Percentiles rank a stretch among this genome's conserved stretches.
phyloP scores from a whole-genome alignment of 37 sponge, comb jelly and placozoan genomes.

The Beroe ovata region DNA sequence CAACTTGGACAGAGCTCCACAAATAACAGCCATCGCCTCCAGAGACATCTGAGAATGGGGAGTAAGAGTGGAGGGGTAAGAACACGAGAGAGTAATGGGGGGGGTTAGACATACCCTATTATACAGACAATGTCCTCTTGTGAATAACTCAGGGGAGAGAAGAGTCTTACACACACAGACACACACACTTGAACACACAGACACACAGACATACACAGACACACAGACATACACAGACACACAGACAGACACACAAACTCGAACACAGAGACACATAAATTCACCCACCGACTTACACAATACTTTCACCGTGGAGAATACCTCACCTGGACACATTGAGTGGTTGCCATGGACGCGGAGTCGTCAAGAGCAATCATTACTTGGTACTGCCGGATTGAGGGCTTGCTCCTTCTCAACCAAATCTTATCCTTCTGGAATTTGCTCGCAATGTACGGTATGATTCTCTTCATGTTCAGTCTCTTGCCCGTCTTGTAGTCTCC shows the following conservation, averaged over 20 bases:
- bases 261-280: no score
- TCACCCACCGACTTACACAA: neutral
- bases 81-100: no score
- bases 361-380: conserved; percentile 91
- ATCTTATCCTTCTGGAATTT: conserved; percentile 92
- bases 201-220: no score
- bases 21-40: conserved; percentile 86
- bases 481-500: conserved; percentile 95
- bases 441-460: conserved; percentile 97
- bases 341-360: conserved; percentile 84
- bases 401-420: conserved; percentile 90
- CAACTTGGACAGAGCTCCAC: conserved; percentile 80
- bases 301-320: neutral
- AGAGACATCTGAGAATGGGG: conserved; percentile 98
- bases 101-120: no score
- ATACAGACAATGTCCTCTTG: no score
- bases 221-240: no score
- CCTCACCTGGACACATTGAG: conserved; percentile 75
- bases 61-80: no score
- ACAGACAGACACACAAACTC: no score
- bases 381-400: conserved; percentile 86
- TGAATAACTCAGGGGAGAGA: no score
- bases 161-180: no score
- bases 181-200: no score
- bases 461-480: conserved; percentile 88